A percentile compares a stretch with the other conserved stretches of the same genome.
phyloP scores from a whole-genome alignment of 2,888 invertebrate species.

The Nomada fucata region DNA sequence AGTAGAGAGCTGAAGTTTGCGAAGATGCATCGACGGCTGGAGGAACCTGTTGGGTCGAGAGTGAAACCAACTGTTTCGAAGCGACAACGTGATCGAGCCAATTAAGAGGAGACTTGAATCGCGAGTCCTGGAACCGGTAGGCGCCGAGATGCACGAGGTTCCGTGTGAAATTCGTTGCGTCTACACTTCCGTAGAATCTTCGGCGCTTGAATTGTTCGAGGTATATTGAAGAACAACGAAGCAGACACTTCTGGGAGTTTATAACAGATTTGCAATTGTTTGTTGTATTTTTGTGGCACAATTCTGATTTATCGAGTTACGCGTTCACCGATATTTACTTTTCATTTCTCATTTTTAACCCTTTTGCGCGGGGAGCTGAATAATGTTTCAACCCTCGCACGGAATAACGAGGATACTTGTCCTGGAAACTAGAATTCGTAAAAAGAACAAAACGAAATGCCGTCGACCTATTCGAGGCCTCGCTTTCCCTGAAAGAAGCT shows the following conservation, averaged over 20 bases:
- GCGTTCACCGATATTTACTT: neutral
- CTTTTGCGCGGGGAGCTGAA: too few relatives aligned
- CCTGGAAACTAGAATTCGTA: too few relatives aligned
- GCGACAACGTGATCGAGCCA: slow-evolving; percentile 23
- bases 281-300: neutral
- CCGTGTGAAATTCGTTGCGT: neutral
- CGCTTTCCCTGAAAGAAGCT: slow-evolving; percentile 33
- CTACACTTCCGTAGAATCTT: neutral
- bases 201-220: too few relatives aligned
- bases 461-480: slow-evolving; percentile 13
- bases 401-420: neutral
- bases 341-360: neutral
- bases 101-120: slow-evolving; percentile 32
- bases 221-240: neutral
- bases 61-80: slow-evolving; percentile 38
- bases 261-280: neutral
- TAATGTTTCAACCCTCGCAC: too few relatives aligned
- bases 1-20: slow-evolving; percentile 57
- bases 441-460: neutral
- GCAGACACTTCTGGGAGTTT: neutral
- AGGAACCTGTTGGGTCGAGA: slow-evolving; percentile 24
- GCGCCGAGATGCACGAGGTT: neutral
- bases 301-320: too few relatives aligned
- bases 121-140: neutral
- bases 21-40: slow-evolving; percentile 23